Base-by-base conservation (phyloP, 2,797 vertebrate species). In the Gymnocypris eckloni region DNA sequence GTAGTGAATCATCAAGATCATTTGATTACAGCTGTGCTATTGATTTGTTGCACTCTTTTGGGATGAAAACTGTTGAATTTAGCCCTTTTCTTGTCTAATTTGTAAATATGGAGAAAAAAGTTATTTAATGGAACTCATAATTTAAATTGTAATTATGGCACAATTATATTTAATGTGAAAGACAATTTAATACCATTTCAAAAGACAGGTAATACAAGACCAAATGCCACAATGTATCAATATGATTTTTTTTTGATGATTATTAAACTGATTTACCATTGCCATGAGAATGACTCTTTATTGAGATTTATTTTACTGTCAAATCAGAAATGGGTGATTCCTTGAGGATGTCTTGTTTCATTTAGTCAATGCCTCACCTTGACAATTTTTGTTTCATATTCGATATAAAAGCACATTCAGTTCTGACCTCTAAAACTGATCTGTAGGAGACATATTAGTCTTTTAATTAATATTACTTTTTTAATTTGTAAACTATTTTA, bases 201-300 rank as follows among this genome's bases (percentile, higher is more conserved):
- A 61, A 72, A 7, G n/a, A 80, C 39, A 56, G 75, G n/a, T 64
- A 64, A 75, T 64, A 64, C 59, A 76, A 39, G 79, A 79, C 73
- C 48, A 81, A 83, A 87, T 37, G 80, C 72, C 33, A 87, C 79
- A 85, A 59, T 70, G 54, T 52, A n/a, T 87, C 69, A 64, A 8
- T 73, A 25, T 82, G 18, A 79, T n/a, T 39, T 9, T 50, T 72
- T 9, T 83, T 79, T 54, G 69, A 83, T 86, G 79, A 56, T 81
- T 45, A 84, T 86, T 84, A 86, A 84, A 69, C 43, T 12, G 20
- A 69, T 66, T 39, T 81, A 41, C 48, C 66, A 73, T 48, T 71
- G 43, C 33, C 28, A 48, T 76, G 45, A 81, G 72, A 25, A 76
- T 70, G 13, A 28, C 66, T 72, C 50, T 20, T 82, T 81, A 86